Conservation (phyloP, 2,113 vertebrate genomes). For the Macquaria ambigua region DNA sequence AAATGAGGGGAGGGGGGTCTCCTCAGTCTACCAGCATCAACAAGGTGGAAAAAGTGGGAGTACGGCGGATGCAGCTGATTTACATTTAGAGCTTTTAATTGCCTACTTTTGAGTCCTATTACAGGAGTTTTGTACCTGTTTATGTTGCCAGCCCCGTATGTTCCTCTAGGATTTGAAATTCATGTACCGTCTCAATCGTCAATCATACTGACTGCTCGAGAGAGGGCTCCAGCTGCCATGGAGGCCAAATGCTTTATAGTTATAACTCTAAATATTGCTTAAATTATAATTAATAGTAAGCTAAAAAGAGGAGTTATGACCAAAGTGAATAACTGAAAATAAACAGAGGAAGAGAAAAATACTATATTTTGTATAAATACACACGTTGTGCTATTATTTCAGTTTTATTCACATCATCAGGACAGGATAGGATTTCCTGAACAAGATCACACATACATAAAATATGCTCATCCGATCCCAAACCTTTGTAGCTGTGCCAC, state of each 20-base stretch:
- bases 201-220: slow-evolving; percentile 77
- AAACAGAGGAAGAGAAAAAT: neutral
- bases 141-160: slow-evolving; percentile 59
- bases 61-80: slow-evolving; percentile 67
- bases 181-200: slow-evolving; percentile 78
- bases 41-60: slow-evolving; percentile 52
- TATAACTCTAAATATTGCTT: slow-evolving; percentile 64
- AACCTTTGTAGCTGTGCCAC: slow-evolving; percentile 32
- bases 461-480: slow-evolving; percentile 8
- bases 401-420: neutral
- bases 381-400: neutral
- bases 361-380: slow-evolving; percentile 5
- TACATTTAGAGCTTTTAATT: slow-evolving; percentile 82
- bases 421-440: neutral
- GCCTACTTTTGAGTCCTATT: slow-evolving; percentile 76
- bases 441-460: slow-evolving; percentile 17
- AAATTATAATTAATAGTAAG: slow-evolving; percentile 65
- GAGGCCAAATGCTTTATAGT: slow-evolving; percentile 46
- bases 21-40: slow-evolving; percentile 53
- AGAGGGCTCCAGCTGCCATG: slow-evolving; percentile 65
- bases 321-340: slow-evolving; percentile 7
- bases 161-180: slow-evolving; percentile 79
- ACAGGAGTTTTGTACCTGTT: slow-evolving; percentile 78
- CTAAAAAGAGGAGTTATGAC: slow-evolving; percentile 1
- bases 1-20: slow-evolving; percentile 35